Conservation (phyloP, 2,797 vertebrate species). For the Coreius guichenoti region DNA sequence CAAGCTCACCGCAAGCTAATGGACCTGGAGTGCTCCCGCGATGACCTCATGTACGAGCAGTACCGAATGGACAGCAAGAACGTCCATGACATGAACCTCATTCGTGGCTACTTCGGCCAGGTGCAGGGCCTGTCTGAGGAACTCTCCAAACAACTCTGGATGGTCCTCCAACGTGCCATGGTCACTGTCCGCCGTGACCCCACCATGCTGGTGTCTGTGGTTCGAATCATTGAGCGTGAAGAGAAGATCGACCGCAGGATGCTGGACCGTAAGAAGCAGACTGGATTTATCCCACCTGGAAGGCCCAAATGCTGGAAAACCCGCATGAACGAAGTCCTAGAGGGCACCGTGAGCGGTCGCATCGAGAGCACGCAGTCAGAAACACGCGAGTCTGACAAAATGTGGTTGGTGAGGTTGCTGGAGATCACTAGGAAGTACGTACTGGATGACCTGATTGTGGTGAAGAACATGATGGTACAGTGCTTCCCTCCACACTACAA, state of each 20-base stretch:
- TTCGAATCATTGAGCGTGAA: slow-evolving; percentile 97
- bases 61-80: slow-evolving; percentile 97
- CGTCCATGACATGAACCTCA: slow-evolving; percentile 92
- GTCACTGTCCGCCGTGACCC: slow-evolving; percentile 93
- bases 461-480: slow-evolving; percentile 93
- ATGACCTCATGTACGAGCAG: slow-evolving; percentile 97
- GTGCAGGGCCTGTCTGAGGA: slow-evolving; percentile 93
- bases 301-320: slow-evolving; percentile 95
- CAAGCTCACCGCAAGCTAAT: slow-evolving; percentile 94
- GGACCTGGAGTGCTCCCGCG: slow-evolving; percentile 95
- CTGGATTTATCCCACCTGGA: slow-evolving; percentile 92
- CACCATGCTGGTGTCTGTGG: slow-evolving; percentile 92
- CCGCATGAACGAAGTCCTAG: slow-evolving; percentile 90
- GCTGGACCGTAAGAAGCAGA: slow-evolving; percentile 93
- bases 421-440: slow-evolving; percentile 95
- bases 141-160: slow-evolving; percentile 95
- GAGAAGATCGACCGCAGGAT: slow-evolving; percentile 94
- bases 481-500: slow-evolving; percentile 94
- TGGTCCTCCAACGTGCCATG: slow-evolving; percentile 92
- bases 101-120: slow-evolving; percentile 90
- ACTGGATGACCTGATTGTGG: slow-evolving; percentile 89
- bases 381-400: slow-evolving; percentile 92
- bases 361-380: slow-evolving; percentile 94
- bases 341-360: slow-evolving; percentile 88
- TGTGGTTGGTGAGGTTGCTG: slow-evolving; percentile 97